Evolutionary conservation across 2,888 invertebrate genomes (phyloP), one percentile per base, ranked within the genome.

Genomic region (Himalopsyche anomala): DNA sequence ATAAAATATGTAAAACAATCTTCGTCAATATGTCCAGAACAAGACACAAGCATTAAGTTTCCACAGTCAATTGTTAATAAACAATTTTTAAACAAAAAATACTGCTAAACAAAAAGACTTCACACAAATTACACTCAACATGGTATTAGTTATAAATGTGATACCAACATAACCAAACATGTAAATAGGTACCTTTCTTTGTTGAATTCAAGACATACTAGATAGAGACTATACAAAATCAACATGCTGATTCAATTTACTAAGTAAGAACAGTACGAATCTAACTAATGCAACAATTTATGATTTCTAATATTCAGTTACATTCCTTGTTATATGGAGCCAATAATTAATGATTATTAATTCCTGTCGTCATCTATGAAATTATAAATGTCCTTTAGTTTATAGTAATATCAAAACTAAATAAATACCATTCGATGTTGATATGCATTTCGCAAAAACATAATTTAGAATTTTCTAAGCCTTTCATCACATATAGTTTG

Each of bases 61-160:
- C 8, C 51, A 62, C 28, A 19, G 19, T 19, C 19, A 62, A 28
- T 62, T 36, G 38, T 28, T 36, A 36, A 28, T 69, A 6, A 11
- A 74, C 38, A 74, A 45, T 45, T 45, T 45, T 15, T 36, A 36
- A 74, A 36, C 74, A 28, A 69, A 69, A 69, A 12, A 28, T 69
- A 69, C 69, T 69, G 12, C 9, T 12, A 69, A 69, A 69, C 69
- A 74, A 28, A 74, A 28, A 36, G 62, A 62, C 62, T 62, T 28
- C 62, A 62, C 62, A 62, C 9, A 62, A 19, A 74, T 36, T 74
- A 15, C 74, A 74, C 74, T 38, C 74, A 74, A 74, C 74, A 74
- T 4, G 1, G 74, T 38, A 6, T 74, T 74, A 74, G 74, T 74
- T 74, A 38, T 11, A 74, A 28, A 74, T 36, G 15, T 74, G 9